Evolutionary conservation across 2,113 vertebrate species (phyloP).

Genomic region (Takifugu flavidus): DNA sequence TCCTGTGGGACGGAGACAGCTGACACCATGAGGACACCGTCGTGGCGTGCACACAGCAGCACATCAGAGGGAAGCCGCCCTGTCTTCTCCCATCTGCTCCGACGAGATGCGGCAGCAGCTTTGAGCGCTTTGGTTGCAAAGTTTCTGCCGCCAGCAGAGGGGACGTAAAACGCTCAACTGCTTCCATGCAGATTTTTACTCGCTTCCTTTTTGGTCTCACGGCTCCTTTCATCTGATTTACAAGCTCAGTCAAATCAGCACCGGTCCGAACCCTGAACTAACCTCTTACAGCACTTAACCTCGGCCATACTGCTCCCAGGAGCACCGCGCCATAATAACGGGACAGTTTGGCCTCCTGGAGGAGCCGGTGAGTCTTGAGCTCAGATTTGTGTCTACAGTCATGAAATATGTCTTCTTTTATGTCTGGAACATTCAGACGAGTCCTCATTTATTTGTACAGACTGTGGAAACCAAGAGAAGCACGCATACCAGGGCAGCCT

Average conservation of each 20-base stretch:
- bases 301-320: slow-evolving; percentile 15
- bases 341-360: slow-evolving; percentile 23
- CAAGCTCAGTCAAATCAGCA: slow-evolving; percentile 27
- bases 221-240: slow-evolving; percentile 57
- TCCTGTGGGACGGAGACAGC: no score
- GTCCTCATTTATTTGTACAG: no score
- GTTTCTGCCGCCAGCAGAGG: slow-evolving; percentile 44
- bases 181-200: slow-evolving; percentile 35
- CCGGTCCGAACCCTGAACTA: slow-evolving; percentile 40
- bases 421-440: no score
- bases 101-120: slow-evolving; percentile 6
- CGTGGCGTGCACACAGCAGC: slow-evolving; percentile 22
- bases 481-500: no score
- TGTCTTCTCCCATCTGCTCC: slow-evolving; percentile 16
- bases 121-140: slow-evolving; percentile 38
- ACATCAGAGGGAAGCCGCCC: slow-evolving; percentile 26
- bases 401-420: slow-evolving; percentile 16
- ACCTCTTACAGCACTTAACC: slow-evolving; percentile 61
- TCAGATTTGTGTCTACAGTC: background rate
- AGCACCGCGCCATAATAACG: slow-evolving; percentile 25
- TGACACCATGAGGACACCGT: slow-evolving; percentile 10
- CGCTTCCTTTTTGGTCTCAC: slow-evolving; percentile 34
- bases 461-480: no score
- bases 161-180: slow-evolving; percentile 46
- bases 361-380: slow-evolving; percentile 32